Conservation (phyloP, 2,113 vertebrate species). For the Serranochromis macrocephalus region DNA sequence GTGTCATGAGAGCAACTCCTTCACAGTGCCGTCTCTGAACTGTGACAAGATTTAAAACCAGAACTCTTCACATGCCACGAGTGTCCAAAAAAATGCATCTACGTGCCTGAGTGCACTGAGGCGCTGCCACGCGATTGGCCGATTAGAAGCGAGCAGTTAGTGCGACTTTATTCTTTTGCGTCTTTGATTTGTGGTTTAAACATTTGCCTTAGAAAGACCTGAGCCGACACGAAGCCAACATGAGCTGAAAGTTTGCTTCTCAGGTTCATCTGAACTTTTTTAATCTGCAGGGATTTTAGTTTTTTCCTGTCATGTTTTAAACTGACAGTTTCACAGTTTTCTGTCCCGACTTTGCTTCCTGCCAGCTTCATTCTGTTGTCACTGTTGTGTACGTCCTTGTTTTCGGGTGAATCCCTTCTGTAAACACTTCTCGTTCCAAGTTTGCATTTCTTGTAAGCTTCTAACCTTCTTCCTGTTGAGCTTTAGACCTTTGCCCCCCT, state of each 20-base stretch:
- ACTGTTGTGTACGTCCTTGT: not conserved
- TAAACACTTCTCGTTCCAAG: not conserved
- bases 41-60: not conserved
- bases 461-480: not conserved
- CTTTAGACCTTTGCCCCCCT: not conserved
- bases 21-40: not conserved
- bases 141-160: not conserved
- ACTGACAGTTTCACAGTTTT: not conserved
- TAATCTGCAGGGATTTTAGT: not conserved
- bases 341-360: not conserved
- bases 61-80: rapidly evolving
- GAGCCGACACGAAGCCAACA: not conserved
- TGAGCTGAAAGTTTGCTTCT: not conserved
- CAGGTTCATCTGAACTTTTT: not conserved
- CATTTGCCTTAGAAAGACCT: not conserved
- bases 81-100: not conserved
- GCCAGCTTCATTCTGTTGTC: not conserved
- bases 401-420: not conserved
- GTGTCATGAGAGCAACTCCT: not conserved
- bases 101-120: rapidly evolving
- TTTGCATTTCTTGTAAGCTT: not conserved
- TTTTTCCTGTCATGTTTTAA: not conserved
- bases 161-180: not conserved
- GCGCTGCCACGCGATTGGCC: not conserved
- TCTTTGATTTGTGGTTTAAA: not conserved